phyloP scores from a whole-genome alignment of 1,140 invertebrate species.

The Pectinophora gossypiella region DNA sequence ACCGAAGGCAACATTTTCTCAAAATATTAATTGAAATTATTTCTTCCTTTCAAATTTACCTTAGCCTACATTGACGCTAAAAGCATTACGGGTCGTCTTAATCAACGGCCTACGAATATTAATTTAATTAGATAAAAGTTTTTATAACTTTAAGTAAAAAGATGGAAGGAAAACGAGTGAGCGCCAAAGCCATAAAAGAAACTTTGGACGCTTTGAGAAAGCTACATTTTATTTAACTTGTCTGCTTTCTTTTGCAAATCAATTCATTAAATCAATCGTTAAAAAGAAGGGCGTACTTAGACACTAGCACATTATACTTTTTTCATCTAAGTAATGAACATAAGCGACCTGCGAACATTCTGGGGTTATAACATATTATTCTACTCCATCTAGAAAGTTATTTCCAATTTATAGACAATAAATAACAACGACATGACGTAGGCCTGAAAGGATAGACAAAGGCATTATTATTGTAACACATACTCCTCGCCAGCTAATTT shows the following conservation, averaged over 20 bases:
- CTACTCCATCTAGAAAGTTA: too few relatives aligned
- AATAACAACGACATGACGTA: too few relatives aligned
- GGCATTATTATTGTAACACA: too few relatives aligned
- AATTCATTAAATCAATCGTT: slow-evolving; percentile 23
- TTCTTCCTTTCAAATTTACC: too few relatives aligned
- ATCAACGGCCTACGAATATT: slow-evolving; percentile 52
- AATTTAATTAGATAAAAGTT: slow-evolving; percentile 57
- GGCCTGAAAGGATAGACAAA: too few relatives aligned
- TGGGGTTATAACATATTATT: too few relatives aligned
- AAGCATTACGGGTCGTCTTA: slow-evolving; percentile 47
- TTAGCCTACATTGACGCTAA: slow-evolving; percentile 41
- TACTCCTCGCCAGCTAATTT: too few relatives aligned
- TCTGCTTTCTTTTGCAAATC: slow-evolving; percentile 18
- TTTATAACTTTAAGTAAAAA: slow-evolving; percentile 48
- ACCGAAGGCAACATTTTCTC: slow-evolving; percentile 30
- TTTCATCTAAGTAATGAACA: too few relatives aligned
- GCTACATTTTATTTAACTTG: slow-evolving; percentile 25
- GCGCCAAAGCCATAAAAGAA: slow-evolving; percentile 23
- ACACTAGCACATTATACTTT: too few relatives aligned
- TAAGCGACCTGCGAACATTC: too few relatives aligned
- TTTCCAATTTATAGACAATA: too few relatives aligned
- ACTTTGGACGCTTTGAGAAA: slow-evolving; percentile 26
- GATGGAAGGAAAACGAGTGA: slow-evolving; percentile 29
- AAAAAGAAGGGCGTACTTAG: too few relatives aligned
- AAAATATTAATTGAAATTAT: slow-evolving; percentile 27